Evolutionary conservation across 2,797 vertebrate genomes (phyloP).

Genomic region (Pipistrellus pygmaeus): DNA sequence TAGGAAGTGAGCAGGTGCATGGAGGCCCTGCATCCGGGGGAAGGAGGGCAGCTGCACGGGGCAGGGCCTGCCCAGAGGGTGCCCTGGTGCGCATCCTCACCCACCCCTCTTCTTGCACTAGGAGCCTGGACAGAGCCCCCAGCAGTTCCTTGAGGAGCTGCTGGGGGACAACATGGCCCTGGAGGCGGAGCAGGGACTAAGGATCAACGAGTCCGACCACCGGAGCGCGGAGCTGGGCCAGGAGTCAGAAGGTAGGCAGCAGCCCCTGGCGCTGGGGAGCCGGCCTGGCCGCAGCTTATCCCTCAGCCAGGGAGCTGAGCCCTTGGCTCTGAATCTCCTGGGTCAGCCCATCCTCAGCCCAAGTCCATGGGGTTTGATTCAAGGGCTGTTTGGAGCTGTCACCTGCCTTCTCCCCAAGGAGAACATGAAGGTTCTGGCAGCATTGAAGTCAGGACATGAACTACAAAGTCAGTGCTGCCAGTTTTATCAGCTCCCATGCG

Average conservation of each 20-base stretch:
- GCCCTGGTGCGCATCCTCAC: neutral
- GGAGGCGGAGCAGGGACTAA: constrained; percentile 97
- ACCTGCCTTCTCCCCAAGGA: neutral
- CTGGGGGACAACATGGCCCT: constrained; percentile 98
- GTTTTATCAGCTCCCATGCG: constrained; percentile 38
- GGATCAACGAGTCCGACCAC: constrained; percentile 97
- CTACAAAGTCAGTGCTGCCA: constrained; percentile 37
- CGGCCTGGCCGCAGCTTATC: accelerated
- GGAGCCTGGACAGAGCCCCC: constrained; percentile 94
- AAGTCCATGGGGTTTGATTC: constrained; percentile 15
- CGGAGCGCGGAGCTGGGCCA: constrained; percentile 98
- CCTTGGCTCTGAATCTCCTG: neutral
- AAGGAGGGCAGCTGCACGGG: too few relatives aligned
- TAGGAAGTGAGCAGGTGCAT: neutral
- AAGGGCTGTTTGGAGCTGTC: constrained; percentile 29
- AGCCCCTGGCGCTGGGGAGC: neutral
- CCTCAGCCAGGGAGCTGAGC: neutral
- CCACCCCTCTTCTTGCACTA: constrained; percentile 74
- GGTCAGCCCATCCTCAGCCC: neutral
- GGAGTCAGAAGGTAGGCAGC: constrained; percentile 90
- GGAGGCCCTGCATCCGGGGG: neutral
- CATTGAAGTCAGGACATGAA: neutral
- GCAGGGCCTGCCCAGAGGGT: neutral
- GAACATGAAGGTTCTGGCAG: neutral
- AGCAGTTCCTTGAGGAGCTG: constrained; percentile 95